phyloP scores from a whole-genome alignment of 2,113 vertebrate genomes.

The Formicarius rufipectus region DNA sequence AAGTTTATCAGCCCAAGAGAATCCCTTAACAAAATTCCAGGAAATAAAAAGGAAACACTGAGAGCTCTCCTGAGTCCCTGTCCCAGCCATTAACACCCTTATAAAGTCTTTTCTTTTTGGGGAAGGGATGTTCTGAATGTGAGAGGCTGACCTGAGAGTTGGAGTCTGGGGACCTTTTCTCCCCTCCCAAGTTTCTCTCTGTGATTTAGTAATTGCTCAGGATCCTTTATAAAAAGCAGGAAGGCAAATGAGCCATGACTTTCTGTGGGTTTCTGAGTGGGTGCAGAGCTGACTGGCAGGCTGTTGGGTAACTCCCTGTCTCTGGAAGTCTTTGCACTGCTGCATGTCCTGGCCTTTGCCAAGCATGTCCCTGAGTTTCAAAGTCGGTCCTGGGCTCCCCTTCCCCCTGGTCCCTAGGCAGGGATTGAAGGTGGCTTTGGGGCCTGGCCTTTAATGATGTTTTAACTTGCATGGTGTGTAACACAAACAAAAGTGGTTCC shows the following conservation, averaged over 20 bases:
- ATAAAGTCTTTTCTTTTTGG: not conserved
- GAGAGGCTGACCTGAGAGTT: not conserved
- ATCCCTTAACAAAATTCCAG: not conserved
- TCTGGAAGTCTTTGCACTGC: not conserved
- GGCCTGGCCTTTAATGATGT: not conserved
- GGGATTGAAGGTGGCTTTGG: fast-evolving
- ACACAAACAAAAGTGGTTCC: not conserved
- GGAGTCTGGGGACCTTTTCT: not conserved
- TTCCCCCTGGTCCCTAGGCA: not conserved
- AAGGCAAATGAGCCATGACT: not conserved
- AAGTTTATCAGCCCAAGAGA: not conserved
- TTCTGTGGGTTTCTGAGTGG: not conserved
- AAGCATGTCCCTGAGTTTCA: not conserved
- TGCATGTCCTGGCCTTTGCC: fast-evolving
- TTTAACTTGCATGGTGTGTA: not conserved
- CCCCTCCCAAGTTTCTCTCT: not conserved
- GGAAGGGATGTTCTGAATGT: not conserved
- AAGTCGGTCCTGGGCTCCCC: not conserved
- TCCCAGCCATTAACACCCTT: not conserved
- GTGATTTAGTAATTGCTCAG: not conserved
- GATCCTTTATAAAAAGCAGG: not conserved
- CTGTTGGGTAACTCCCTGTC: not conserved
- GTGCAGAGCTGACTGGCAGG: not conserved
- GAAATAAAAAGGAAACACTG: not conserved
- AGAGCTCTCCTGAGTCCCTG: fast-evolving